A percentile compares a stretch with the other conserved stretches of the same genome.
phyloP scores from a whole-genome alignment of 2,113 vertebrate genomes.

The Hippoglossus stenolepis region DNA sequence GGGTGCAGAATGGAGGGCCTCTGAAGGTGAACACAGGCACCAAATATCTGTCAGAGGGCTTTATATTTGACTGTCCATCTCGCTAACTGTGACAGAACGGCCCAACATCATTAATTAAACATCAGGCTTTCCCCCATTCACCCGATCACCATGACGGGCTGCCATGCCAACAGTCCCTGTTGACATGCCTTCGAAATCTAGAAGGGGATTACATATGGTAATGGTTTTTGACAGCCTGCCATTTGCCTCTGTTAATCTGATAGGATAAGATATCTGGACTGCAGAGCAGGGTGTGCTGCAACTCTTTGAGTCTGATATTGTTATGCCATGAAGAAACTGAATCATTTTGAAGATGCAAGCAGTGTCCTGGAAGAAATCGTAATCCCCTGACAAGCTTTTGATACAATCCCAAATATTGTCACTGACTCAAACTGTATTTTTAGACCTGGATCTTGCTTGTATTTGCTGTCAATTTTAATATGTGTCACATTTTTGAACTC shows the following conservation, averaged over 20 bases:
- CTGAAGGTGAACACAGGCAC: constrained; percentile 85
- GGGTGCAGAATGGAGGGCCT: constrained; percentile 51
- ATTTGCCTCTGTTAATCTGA: constrained; percentile 79
- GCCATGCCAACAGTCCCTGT: constrained; percentile 68
- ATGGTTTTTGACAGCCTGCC: constrained; percentile 78
- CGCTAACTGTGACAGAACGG: constrained; percentile 91
- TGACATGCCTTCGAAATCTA: constrained; percentile 72
- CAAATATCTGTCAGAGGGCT: constrained; percentile 86
- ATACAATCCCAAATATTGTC: constrained; percentile 66
- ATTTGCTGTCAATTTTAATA: constrained; percentile 88
- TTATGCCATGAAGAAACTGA: constrained; percentile 44
- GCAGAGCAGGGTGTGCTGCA: constrained; percentile 64
- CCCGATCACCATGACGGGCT: constrained; percentile 61
- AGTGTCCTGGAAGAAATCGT: constrained; percentile 71
- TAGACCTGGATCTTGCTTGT: constrained; percentile 62
- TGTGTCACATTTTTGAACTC: constrained; percentile 78
- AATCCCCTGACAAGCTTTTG: constrained; percentile 73
- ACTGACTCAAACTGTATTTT: constrained; percentile 63
- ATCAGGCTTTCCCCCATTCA: constrained; percentile 75
- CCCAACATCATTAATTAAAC: constrained; percentile 96
- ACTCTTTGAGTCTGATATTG: constrained; percentile 67
- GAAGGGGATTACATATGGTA: constrained; percentile 77
- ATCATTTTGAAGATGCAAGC: constrained; percentile 65
- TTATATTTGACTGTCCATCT: constrained; percentile 90
- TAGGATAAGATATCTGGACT: constrained; percentile 75